These are phyloP conservation scores for Mongoloraphidia duomilia DNA, from an alignment of 2,888 invertebrate genomes.

Conservation along the genomic window DNA sequence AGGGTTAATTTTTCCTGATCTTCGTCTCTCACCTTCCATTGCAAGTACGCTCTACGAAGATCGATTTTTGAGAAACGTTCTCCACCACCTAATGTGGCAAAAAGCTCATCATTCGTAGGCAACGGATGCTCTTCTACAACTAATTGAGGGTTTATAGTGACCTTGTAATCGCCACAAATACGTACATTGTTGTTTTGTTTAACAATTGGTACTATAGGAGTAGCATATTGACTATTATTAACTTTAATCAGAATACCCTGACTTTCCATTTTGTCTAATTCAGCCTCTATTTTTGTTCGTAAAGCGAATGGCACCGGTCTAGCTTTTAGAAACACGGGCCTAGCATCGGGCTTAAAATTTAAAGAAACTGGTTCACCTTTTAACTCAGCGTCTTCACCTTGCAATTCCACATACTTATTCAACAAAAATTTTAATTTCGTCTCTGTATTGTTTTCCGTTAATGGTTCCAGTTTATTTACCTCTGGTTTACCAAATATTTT, in stretches of 20 bases:
- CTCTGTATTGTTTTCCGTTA: too few relatives aligned
- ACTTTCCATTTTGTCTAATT: conserved; percentile 13
- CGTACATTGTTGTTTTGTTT: conserved; percentile 17
- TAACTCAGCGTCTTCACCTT: conserved; percentile 20
- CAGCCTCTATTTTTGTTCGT: conserved; percentile 2
- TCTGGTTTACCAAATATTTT: too few relatives aligned
- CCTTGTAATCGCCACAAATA: conserved; percentile 22
- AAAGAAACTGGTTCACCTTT: neutral
- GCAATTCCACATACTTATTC: too few relatives aligned
- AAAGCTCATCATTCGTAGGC: conserved; percentile 9
- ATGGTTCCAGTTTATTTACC: too few relatives aligned
- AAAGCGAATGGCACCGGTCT: conserved; percentile 15
- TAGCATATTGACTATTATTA: conserved; percentile 19
- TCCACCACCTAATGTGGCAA: conserved; percentile 15
- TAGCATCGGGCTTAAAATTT: conserved; percentile 5
- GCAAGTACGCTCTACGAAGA: conserved; percentile 7
- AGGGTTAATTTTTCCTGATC: conserved; percentile 5
- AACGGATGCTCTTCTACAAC: conserved; percentile 7
- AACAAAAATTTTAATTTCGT: too few relatives aligned
- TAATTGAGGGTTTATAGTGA: conserved; percentile 9
- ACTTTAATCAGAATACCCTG: conserved; percentile 14
- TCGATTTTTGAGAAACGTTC: conserved; percentile 16
- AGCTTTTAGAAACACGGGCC: conserved; percentile 16
- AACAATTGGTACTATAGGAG: conserved; percentile 20
- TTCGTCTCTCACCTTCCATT: conserved; percentile 4